phyloP scores from a whole-genome alignment of 2,888 invertebrate genomes.

The Morpho deidamia region DNA sequence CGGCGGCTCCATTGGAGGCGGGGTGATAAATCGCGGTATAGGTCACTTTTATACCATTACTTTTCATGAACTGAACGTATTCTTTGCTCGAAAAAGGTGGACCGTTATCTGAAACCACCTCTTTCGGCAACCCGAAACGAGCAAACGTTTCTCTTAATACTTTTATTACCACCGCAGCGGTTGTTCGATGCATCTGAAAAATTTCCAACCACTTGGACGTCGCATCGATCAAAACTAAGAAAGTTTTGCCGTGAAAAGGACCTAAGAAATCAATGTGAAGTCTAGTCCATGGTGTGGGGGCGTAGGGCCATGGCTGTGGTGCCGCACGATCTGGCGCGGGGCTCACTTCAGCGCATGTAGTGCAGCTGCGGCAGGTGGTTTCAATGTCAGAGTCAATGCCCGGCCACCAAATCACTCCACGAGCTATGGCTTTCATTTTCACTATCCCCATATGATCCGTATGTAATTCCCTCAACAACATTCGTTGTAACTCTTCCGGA shows the following conservation, averaged over 20 bases:
- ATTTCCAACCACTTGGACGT: conserved; percentile 29
- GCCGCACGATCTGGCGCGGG: conserved; percentile 17
- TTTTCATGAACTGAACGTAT: conserved; percentile 13
- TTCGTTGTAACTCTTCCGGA: conserved; percentile 5
- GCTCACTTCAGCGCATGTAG: conserved; percentile 11
- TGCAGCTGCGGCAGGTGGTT: conserved; percentile 7
- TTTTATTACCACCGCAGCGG: conserved; percentile 10
- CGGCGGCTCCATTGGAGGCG: conserved; percentile 27
- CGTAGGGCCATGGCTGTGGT: conserved; percentile 25
- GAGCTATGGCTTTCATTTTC: conserved; percentile 24
- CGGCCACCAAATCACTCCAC: conserved; percentile 16
- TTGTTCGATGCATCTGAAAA: conserved; percentile 19
- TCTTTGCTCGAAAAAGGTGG: conserved; percentile 27
- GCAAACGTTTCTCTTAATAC: conserved; percentile 24
- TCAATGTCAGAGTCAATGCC: conserved; percentile 11
- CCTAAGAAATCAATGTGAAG: background rate
- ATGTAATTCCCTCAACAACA: conserved; percentile 19
- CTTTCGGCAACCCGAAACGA: conserved; percentile 27
- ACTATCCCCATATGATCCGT: conserved; percentile 18
- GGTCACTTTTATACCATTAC: background rate
- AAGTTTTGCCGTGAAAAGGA: conserved; percentile 13
- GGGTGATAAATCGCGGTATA: conserved; percentile 17
- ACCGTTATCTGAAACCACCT: conserved; percentile 28
- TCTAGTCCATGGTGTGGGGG: conserved; percentile 10
- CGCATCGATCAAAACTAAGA: conserved; percentile 25